Evolutionary conservation across 2,888 invertebrate species (phyloP), one percentile per base, ranked within the genome.

Genomic region (Entomobrya multifasciata): DNA sequence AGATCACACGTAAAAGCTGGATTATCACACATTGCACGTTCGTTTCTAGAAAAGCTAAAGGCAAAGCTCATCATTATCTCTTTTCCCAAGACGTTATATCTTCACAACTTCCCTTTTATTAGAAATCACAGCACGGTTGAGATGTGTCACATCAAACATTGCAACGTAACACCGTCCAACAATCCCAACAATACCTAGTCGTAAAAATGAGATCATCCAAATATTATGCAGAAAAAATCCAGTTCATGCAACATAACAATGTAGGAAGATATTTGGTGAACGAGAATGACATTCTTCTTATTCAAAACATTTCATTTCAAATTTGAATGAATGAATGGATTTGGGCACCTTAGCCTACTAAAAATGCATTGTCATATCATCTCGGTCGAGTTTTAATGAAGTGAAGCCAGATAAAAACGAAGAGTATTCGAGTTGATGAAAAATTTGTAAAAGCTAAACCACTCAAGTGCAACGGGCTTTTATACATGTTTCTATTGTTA

Each of bases 1-100:
- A n/a, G n/a, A n/a, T n/a, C n/a, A 62, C 62, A 62, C 30, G 5
- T n/a, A 2, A 22, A 72, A 81, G 81, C 57, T 22, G 72, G 81
- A 81, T 81, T 81, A 81, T 81, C 70, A 72, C 81, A 81, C 81
- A 55, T 81, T 15, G 13, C 49, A 49, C n/a, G 5, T 36, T 36
- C 36, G 4, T 36, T 36, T 36, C 36, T 8, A 44, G 8, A n/a
- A n/a, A n/a, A 49, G 13, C 2, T 10, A 3, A 5, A 2, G 13
- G 49, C 30, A 62, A 62, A 62, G 62, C 44, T 70, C 70, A 70
- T 44, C 70, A 47, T 70, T 49, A 70, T 70, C 49, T 49, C n/a
- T n/a, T 47, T 49, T 70, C 5, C 25, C 49, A n/a, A 27, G 15
- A 5, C 30, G 5, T n/a, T 62, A 36, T 36, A 36, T 36, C 36